Conservation (phyloP, 2,888 invertebrate genomes). For the Ornithoptera alexandrae region DNA sequence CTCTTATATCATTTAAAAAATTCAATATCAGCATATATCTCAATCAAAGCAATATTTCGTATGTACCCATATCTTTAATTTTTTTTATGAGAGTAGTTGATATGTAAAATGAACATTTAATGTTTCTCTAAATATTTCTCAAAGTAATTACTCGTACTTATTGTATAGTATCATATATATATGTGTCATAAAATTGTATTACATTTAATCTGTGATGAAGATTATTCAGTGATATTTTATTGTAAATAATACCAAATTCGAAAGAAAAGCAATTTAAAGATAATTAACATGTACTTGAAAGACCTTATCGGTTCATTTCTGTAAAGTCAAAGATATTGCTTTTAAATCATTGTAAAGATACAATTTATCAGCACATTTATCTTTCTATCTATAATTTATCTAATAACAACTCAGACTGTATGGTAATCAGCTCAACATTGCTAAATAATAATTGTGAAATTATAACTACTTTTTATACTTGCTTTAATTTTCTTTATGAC, state of each 20-base stretch:
- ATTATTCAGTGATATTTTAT: neutral
- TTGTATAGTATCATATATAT: too few species aligned
- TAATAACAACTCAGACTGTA: constrained; percentile 4
- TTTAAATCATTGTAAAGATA: constrained; percentile 16
- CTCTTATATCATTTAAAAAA: too few species aligned
- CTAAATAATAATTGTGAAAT: constrained; percentile 14
- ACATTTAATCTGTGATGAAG: neutral
- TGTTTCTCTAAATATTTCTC: too few species aligned
- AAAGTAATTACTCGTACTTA: too few species aligned
- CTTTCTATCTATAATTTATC: constrained; percentile 23
- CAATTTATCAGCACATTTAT: constrained; percentile 26
- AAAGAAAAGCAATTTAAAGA: neutral
- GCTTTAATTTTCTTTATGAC: neutral
- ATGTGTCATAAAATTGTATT: neutral
- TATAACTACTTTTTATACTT: neutral
- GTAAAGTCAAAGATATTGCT: constrained; percentile 6
- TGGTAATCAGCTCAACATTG: neutral
- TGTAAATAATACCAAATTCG: too few species aligned
- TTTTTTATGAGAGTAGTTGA: too few species aligned
- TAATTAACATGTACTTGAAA: neutral
- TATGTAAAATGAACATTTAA: too few species aligned
- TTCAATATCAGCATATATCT: too few species aligned
- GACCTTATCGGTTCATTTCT: neutral
- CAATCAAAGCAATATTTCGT: too few species aligned
- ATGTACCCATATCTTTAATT: too few species aligned